These are phyloP conservation scores for Melanogrammus aeglefinus DNA, from an alignment of 2,797 vertebrate genomes.

Conservation along the genomic window DNA sequence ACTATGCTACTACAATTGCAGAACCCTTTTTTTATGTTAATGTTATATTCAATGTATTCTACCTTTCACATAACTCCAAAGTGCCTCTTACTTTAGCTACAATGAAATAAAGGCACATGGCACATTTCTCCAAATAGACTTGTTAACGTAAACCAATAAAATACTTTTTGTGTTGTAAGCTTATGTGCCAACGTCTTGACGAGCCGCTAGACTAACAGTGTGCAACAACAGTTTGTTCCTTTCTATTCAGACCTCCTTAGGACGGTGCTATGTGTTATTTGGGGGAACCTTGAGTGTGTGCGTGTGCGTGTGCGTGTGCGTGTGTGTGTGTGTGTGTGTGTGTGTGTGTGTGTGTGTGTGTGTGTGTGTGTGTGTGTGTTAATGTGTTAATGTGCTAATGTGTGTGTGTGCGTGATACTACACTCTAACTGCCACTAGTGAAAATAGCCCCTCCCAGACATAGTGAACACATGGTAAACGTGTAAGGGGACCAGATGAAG, in stretches of 20 bases:
- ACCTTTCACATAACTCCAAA: neutral
- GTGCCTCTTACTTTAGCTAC: neutral
- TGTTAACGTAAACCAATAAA: neutral
- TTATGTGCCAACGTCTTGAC: no score
- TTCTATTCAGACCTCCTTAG: neutral
- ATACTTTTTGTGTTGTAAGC: neutral
- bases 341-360: neutral
- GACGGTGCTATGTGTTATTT: neutral
- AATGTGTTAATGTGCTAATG: no score
- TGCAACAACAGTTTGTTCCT: neutral
- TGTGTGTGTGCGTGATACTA: slow-evolving; percentile 3
- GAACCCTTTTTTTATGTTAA: neutral
- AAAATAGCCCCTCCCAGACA: neutral
- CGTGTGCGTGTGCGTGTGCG: neutral
- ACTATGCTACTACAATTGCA: neutral
- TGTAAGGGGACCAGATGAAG: neutral
- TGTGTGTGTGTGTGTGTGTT: neutral
- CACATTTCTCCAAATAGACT: neutral
- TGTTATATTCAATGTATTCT: neutral
- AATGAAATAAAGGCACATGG: neutral
- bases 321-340: slow-evolving; percentile 1
- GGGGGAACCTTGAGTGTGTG: neutral
- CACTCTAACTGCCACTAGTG: neutral
- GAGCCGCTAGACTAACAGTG: no score
- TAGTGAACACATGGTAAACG: neutral